Conservation (phyloP, 64 coral and sea anemone species). For the Orbicella faveolata region DNA sequence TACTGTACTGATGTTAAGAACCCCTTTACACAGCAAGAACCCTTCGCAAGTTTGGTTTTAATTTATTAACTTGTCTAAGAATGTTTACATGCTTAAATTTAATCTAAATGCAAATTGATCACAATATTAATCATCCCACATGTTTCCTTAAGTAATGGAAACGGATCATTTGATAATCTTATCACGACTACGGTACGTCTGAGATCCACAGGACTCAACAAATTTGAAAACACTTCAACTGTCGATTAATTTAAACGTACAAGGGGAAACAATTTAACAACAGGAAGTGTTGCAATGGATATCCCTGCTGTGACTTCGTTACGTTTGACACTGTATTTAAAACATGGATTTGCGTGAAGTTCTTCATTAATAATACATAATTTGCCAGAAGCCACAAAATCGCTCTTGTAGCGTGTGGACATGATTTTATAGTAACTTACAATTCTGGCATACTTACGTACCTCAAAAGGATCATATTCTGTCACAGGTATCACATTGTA, state of each 20-base stretch:
- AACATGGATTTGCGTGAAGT: not conserved
- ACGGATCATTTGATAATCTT: not conserved
- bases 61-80: too few species aligned
- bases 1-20: not conserved
- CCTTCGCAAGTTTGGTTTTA: not conserved
- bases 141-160: not conserved
- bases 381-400: slow-evolving; percentile 19
- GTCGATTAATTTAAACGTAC: too few species aligned
- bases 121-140: not conserved
- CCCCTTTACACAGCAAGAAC: not conserved
- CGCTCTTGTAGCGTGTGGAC: not conserved
- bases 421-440: not conserved
- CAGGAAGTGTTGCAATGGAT: not conserved
- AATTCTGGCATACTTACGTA: slow-evolving; percentile 22
- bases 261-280: not conserved
- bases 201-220: not conserved
- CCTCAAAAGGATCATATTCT: slow-evolving; percentile 99
- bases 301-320: not conserved
- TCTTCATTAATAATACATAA: slow-evolving; percentile 27
- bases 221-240: not conserved
- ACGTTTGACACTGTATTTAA: not conserved
- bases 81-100: not conserved
- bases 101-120: not conserved
- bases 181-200: not conserved
- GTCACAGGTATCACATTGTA: slow-evolving; percentile 79